phyloP scores from a whole-genome alignment of 1,140 invertebrate species.

The Neoseiulus cucumeris region DNA sequence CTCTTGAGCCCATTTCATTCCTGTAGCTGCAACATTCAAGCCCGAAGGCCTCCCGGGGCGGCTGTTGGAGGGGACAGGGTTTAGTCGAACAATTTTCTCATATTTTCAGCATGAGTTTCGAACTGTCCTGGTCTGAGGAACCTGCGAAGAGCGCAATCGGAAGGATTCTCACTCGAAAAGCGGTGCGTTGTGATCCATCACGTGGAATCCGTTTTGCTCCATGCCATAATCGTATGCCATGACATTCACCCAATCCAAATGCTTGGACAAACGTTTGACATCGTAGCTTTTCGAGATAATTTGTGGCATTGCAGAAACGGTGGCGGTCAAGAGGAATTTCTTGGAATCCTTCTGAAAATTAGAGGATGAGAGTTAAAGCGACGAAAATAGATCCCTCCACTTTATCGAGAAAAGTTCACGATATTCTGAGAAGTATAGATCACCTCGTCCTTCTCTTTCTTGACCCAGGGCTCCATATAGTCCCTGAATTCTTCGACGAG shows the following conservation, averaged over 20 bases:
- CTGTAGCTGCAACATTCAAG: neutral
- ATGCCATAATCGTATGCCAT: neutral
- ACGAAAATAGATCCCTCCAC: too few species aligned
- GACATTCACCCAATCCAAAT: neutral
- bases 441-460: neutral
- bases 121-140: too few species aligned
- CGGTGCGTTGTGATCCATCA: neutral
- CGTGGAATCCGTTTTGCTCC: neutral
- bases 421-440: too few species aligned
- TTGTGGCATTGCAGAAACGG: neutral
- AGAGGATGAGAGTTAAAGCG: too few species aligned
- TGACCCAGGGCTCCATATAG: conserved; percentile 2
- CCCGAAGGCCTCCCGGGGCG: neutral
- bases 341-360: neutral
- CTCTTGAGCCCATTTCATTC: conserved; percentile 29
- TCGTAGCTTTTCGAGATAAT: neutral
- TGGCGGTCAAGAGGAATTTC: neutral
- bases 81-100: neutral
- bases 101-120: neutral
- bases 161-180: neutral
- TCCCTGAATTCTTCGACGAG: neutral
- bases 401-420: too few species aligned
- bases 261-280: neutral
- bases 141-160: neutral
- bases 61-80: neutral